phyloP scores from a whole-genome alignment of 2,113 vertebrate genomes.

The Cygnus buccinator region DNA sequence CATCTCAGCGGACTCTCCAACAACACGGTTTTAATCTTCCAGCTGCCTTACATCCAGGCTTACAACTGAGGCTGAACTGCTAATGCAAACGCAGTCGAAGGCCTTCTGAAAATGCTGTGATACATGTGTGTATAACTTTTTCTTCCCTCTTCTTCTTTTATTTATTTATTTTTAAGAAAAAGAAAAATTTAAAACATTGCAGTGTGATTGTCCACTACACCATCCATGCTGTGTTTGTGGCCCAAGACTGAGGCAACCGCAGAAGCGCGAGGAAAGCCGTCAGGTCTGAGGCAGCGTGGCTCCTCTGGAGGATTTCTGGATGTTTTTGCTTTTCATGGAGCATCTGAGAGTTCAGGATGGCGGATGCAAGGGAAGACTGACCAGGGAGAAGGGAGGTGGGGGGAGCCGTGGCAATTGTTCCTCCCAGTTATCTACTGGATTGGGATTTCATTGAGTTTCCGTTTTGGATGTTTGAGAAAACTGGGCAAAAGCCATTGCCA shows the following conservation, averaged over 20 bases:
- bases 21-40: slow-evolving; percentile 74
- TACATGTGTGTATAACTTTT: slow-evolving; percentile 52
- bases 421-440: slow-evolving; percentile 13
- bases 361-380: slow-evolving; percentile 36
- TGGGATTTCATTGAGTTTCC: background rate
- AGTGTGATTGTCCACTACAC: slow-evolving; percentile 62
- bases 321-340: background rate
- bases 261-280: background rate
- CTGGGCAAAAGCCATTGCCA: slow-evolving; percentile 42
- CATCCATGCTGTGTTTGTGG: slow-evolving; percentile 49
- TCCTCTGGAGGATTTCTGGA: slow-evolving; percentile 27
- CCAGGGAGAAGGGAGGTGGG: slow-evolving; percentile 32
- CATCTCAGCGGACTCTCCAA: slow-evolving; percentile 59
- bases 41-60: slow-evolving; percentile 81
- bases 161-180: slow-evolving; percentile 54
- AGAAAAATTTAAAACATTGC: slow-evolving; percentile 53
- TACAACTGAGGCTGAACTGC: slow-evolving; percentile 70
- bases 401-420: background rate
- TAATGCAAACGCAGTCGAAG: slow-evolving; percentile 43
- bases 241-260: slow-evolving; percentile 55
- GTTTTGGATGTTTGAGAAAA: slow-evolving; percentile 45
- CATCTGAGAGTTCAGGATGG: slow-evolving; percentile 48
- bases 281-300: background rate
- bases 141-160: slow-evolving; percentile 46
- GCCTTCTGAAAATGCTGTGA: slow-evolving; percentile 78